Evolutionary conservation across 2,888 invertebrate species (phyloP), one percentile per base, ranked within the genome.

Genomic region (Aspidapion aeneum): DNA sequence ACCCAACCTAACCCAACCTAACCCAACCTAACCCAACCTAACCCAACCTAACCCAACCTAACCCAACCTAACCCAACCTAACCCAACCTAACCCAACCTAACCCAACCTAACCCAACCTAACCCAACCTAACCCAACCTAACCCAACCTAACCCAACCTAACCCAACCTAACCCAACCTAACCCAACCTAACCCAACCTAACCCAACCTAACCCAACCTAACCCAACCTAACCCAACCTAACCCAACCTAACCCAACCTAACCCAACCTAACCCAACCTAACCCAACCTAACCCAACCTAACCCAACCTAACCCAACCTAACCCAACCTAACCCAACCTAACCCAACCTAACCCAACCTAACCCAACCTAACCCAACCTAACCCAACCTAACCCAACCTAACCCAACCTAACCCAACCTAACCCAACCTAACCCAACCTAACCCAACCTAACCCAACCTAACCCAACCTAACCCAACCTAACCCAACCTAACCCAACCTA

Each of bases 151-250:
- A n/a, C 52, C 52, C 17, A 52, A 35, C 35, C 35, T 12, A 35
- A n/a, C 56, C 18, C n/a, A 56, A n/a, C 56, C 18, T 50, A 59
- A 49, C 49, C 50, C 18, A 60, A 48, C 50, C 20, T 18, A 16
- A 16, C 22, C 19, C 22, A 18, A n/a, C 56, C 18, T 7, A 57
- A 19, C 57, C n/a, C 19, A 21, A 19, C 57, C 9, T 12, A 21
- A 19, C 57, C 9, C 19, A 35, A 19, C 57, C 21, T 16, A 57
- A 19, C 57, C 21, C 17, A 57, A 19, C 64, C 1, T 58, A 66
- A 61, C 67, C 82, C 0, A 79, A 77, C 82, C 0, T 79, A 81
- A 63, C 81, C 84, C 0, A 81, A 19, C 57, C n/a, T 12, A 57
- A 19, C 57, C 21, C 19, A 57, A 21, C 57, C 57, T 3, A 57